Base-by-base conservation (phyloP, 2,113 vertebrate genomes). In the Dicrurus megarhynchus region DNA sequence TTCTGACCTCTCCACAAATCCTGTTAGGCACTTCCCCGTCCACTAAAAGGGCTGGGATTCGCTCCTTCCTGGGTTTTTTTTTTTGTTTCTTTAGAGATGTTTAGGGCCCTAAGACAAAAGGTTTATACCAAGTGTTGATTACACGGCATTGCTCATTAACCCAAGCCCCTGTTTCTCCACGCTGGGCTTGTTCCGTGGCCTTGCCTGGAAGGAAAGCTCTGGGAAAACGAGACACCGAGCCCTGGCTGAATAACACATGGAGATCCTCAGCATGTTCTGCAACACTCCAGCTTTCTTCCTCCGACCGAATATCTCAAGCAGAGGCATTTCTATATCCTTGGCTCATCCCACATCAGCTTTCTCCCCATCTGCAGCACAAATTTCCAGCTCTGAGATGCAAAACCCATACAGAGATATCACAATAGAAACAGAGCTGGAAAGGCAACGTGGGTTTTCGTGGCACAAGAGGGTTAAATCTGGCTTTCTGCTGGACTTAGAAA, bases 71-170 rank as follows among this genome's bases (percentile, higher is more conserved):
- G 46, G 2, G 5, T 4, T 7, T 32, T 11, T 46, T 19, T 30
- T 32, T 32, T 26, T 35, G 52, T 53, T 76, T 75, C 79, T 68
- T 60, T 56, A 60, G 60, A 50, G 42, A 30, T 3, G 5, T 55
- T 84, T 46, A 84, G 60, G 84, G 84, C 46, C 64, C 47, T 32
- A 53, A 86, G 57, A 84, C 61, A 90, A 89, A 74, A 83, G 75
- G 55, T 52, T 84, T 73, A 75, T 26, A 52, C 1, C 11, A 44
- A 84, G 90, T 10, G 71, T 74, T 67, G 76, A 26, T 90, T 90
- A 77, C 80, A 24, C 2, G 12, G 83, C 33, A 71, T 71, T 92
- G 93, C 86, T 93, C 60, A 90, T 95, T 95, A 97, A 96, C 93
- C 68, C 93, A 47, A 77, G 83, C 52, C 49, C 19, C 57, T 3